These are phyloP conservation scores for Burhinus bistriatus DNA, from an alignment of 2,113 vertebrate genomes.

Conservation along the genomic window DNA sequence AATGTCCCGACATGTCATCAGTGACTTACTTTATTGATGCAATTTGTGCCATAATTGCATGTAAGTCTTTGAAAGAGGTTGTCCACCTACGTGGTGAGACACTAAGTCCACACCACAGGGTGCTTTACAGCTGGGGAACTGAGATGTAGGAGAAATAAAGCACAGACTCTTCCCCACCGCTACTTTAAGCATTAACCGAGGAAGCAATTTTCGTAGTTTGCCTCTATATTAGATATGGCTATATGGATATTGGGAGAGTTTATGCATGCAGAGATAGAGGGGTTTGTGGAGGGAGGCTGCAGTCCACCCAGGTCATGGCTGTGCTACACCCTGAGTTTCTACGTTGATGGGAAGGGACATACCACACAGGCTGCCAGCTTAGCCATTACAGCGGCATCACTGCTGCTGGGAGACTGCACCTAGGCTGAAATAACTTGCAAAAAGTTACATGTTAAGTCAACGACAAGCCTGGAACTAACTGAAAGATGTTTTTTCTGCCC, in stretches of 20 bases:
- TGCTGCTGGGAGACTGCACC: neutral
- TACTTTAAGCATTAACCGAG: neutral
- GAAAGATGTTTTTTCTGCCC: neutral
- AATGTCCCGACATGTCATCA: neutral
- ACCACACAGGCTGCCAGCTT: neutral
- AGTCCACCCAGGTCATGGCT: neutral
- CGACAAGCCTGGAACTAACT: neutral
- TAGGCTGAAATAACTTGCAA: neutral
- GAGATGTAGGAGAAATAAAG: neutral
- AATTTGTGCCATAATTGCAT: neutral
- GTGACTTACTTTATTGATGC: neutral
- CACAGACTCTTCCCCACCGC: neutral
- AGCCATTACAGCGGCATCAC: neutral
- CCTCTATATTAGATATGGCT: neutral
- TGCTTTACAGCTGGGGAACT: neutral
- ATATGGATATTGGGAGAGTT: neutral
- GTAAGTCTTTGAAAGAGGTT: neutral
- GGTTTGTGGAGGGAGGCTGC: neutral
- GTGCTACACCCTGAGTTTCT: neutral
- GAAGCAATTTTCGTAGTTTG: neutral
- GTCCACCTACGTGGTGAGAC: neutral
- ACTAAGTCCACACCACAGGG: neutral
- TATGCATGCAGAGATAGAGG: neutral
- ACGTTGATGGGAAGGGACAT: rapidly evolving
- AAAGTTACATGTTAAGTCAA: neutral